phyloP scores from a whole-genome alignment of 2,113 vertebrate genomes.

The Dasyornis broadbenti region DNA sequence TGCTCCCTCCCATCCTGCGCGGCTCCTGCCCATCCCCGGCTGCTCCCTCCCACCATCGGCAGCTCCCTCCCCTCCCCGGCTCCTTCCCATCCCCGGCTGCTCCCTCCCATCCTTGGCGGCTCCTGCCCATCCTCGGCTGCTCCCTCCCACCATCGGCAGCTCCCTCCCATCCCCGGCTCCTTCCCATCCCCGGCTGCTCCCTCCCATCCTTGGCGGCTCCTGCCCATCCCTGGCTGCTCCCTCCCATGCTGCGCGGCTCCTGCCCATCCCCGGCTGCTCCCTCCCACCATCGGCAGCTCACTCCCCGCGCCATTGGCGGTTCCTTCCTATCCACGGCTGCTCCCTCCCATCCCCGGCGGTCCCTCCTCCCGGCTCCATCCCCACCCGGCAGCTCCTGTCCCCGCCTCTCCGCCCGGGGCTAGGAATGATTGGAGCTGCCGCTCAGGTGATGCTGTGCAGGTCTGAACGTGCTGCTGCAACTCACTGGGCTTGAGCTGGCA shows the following conservation, averaged over 20 bases:
- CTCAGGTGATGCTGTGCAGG: fast-evolving
- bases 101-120: too few relatives aligned
- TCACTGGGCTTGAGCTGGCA: neutral
- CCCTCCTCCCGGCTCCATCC: neutral
- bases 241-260: neutral
- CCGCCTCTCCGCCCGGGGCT: neutral
- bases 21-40: too few relatives aligned
- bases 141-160: neutral
- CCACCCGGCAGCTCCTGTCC: neutral
- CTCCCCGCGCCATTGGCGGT: fast-evolving
- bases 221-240: neutral
- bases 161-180: neutral
- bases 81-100: neutral
- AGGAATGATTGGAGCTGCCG: too few relatives aligned
- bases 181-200: neutral
- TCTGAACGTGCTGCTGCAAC: fast-evolving
- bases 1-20: too few relatives aligned
- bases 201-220: neutral
- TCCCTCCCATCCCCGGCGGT: neutral
- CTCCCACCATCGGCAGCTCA: neutral
- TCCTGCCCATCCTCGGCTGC: neutral
- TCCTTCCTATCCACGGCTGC: too few relatives aligned
- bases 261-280: neutral
- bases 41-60: fast-evolving
- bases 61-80: too few relatives aligned